Percentiles rank a stretch among this genome's conserved stretches.
phyloP scores from a whole-genome alignment of 1,140 invertebrate genomes.

The Leptopilina boulardi region DNA sequence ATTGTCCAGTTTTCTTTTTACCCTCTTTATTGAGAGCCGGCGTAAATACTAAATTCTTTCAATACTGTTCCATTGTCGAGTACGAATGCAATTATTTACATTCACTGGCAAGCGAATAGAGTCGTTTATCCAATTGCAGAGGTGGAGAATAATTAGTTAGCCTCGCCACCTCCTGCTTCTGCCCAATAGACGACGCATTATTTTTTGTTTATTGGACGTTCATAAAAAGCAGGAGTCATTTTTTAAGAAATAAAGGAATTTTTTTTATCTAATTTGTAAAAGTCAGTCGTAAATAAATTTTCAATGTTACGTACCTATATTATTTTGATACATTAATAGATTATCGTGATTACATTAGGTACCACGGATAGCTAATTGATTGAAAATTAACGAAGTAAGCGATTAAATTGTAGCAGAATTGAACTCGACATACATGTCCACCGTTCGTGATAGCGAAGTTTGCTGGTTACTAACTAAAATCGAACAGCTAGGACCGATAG shows the following conservation, averaged over 20 bases:
- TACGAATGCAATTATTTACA: constrained; percentile 18
- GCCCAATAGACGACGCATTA: neutral
- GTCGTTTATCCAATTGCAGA: neutral
- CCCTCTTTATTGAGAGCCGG: neutral
- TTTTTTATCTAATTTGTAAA: too few relatives aligned
- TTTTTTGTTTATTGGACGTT: neutral
- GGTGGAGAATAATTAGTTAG: constrained; percentile 9
- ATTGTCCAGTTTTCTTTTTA: neutral
- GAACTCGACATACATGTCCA: constrained; percentile 22
- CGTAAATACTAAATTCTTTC: constrained; percentile 26
- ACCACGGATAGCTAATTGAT: neutral
- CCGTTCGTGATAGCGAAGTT: constrained; percentile 15
- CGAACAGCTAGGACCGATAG: neutral
- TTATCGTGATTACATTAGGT: neutral
- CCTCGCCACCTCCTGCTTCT: neutral
- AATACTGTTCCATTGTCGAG: neutral
- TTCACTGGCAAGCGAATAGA: constrained; percentile 11
- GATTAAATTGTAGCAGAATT: neutral
- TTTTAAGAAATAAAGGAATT: too few relatives aligned
- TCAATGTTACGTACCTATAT: too few relatives aligned
- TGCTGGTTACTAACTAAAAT: constrained; percentile 24
- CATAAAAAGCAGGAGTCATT: neutral
- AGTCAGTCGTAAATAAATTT: too few relatives aligned
- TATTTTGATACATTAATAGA: neutral
- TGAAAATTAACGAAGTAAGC: constrained; percentile 14